Evolutionary conservation across 1,140 invertebrate genomes (phyloP).

Genomic region (Telenomus remus): DNA sequence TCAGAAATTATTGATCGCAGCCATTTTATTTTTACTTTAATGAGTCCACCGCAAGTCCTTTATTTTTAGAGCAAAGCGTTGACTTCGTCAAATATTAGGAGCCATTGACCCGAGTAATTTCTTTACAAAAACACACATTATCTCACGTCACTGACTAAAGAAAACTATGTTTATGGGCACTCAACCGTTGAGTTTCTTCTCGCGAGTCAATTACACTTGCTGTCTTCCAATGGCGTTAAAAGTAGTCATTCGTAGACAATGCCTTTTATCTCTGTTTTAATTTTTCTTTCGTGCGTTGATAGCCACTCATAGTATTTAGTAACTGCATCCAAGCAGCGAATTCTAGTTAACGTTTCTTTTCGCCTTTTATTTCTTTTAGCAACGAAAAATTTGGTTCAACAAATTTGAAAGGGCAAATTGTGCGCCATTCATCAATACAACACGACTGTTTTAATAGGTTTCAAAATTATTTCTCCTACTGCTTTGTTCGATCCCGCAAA

Average conservation of each 20-base stretch:
- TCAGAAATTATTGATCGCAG: neutral
- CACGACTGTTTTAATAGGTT: no score
- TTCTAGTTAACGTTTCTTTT: no score
- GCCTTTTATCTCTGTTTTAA: no score
- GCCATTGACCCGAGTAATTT: conserved; percentile 37
- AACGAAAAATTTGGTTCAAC: no score
- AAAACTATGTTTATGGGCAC: conserved; percentile 40
- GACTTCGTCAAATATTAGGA: conserved; percentile 11
- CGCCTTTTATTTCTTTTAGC: no score
- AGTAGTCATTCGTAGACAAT: conserved; percentile 7
- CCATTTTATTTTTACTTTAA: conserved; percentile 17
- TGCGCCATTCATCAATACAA: no score
- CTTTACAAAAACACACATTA: conserved; percentile 48
- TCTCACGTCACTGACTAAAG: conserved; percentile 34
- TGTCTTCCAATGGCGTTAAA: conserved; percentile 1
- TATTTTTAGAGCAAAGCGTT: conserved; percentile 14
- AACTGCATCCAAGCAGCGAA: no score
- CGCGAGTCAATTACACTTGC: conserved; percentile 19
- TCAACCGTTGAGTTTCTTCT: conserved; percentile 24
- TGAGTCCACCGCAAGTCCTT: conserved; percentile 13
- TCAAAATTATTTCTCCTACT: no score
- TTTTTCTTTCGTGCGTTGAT: no score
- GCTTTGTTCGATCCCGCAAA: no score
- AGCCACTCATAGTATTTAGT: no score
- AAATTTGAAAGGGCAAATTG: no score